Conservation (phyloP, 2,797 vertebrate species). For the Scolopax bukidnonensis region DNA sequence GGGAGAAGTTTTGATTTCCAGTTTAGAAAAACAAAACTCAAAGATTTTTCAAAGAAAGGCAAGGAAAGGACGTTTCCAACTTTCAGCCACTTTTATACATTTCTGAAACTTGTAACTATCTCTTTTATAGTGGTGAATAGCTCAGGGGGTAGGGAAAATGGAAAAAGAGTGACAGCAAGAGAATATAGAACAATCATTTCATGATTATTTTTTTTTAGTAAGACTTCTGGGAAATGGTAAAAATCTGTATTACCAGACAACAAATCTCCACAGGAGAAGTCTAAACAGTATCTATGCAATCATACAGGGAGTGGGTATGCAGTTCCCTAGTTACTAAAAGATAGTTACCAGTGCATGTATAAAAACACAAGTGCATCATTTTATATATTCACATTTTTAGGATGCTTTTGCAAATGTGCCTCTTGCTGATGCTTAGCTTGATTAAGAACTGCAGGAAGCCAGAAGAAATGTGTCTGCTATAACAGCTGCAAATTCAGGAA, state of each 20-base stretch:
- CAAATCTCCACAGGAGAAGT: not conserved
- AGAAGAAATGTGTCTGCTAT: not conserved
- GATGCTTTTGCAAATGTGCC: conserved; percentile 25
- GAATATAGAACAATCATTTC: not conserved
- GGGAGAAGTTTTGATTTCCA: not conserved
- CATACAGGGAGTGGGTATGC: not conserved
- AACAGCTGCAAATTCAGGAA: conserved; percentile 18
- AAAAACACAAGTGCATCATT: not conserved
- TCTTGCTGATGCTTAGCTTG: conserved; percentile 38
- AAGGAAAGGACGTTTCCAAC: conserved; percentile 5
- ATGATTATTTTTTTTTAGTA: not conserved
- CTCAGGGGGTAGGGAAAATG: not conserved
- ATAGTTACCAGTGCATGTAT: not conserved
- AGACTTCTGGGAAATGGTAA: not conserved
- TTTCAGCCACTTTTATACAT: not conserved
- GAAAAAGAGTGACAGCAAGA: not conserved
- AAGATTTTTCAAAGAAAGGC: not conserved
- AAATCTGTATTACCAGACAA: not conserved
- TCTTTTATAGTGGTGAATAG: not conserved
- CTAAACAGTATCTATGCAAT: not conserved
- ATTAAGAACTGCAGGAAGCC: conserved; percentile 41
- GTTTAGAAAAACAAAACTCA: not conserved
- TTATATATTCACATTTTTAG: conserved; percentile 19
- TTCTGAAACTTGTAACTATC: not conserved
- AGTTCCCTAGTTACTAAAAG: not conserved